Percentiles rank a stretch among this genome's conserved stretches.
These are phyloP conservation scores for Cephalopachus bancanus DNA, from an alignment of 2,797 vertebrate species.

Conservation along the genomic window DNA sequence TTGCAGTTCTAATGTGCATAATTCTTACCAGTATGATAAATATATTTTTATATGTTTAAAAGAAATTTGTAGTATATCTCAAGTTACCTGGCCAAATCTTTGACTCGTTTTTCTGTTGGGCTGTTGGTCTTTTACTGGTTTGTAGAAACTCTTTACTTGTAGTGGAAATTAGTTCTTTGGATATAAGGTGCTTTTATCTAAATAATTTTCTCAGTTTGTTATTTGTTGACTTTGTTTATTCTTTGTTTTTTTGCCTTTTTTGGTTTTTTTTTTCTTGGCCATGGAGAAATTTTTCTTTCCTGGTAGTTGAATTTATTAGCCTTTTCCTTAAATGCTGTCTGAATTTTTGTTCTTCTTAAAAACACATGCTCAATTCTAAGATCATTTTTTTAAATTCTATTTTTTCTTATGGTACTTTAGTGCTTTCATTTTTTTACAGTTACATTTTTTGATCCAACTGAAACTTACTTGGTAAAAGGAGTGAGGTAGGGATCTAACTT, in stretches of 20 bases:
- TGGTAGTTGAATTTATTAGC: conserved; percentile 23
- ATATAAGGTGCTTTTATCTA: background rate
- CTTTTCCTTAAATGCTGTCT: conserved; percentile 10
- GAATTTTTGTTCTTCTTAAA: conserved; percentile 45
- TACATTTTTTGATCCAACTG: conserved; percentile 39
- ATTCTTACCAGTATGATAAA: conserved; percentile 13
- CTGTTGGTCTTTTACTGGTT: conserved; percentile 26
- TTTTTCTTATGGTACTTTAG: conserved; percentile 5
- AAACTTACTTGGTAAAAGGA: conserved; percentile 48
- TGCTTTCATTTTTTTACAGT: conserved; percentile 46
- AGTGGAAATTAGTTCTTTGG: background rate
- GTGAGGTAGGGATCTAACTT: conserved; percentile 10
- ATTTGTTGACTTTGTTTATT: background rate
- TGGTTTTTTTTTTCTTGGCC: background rate
- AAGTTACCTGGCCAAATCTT: background rate
- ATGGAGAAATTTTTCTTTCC: conserved; percentile 27
- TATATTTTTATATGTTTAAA: conserved; percentile 37
- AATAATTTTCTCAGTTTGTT: background rate
- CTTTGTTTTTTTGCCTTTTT: background rate
- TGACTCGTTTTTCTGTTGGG: background rate
- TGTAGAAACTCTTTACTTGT: background rate
- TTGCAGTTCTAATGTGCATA: background rate
- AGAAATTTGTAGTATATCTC: background rate
- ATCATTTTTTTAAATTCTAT: background rate
- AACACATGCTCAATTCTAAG: background rate